Evolutionary conservation across 2,113 vertebrate species (phyloP).

Genomic region (Otus sunia): DNA sequence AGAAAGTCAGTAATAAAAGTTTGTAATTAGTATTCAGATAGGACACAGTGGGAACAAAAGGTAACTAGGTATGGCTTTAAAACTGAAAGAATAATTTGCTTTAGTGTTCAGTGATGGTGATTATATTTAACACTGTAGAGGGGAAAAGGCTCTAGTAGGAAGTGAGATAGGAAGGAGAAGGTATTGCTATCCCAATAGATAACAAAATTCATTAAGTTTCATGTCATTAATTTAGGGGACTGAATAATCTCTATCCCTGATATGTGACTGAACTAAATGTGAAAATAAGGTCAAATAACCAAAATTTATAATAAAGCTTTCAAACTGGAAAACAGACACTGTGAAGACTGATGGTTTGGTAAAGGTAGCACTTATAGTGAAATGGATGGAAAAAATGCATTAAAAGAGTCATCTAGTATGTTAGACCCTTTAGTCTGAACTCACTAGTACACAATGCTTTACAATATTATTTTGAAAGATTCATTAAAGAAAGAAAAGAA

Average conservation of each 20-base stretch:
- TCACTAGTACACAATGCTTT: background rate
- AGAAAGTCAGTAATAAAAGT: background rate
- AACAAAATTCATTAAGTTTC: background rate
- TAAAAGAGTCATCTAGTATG: background rate
- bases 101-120: background rate
- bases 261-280: background rate
- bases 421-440: background rate
- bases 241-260: background rate
- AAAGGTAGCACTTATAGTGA: background rate
- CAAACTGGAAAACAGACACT: background rate
- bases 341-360: background rate
- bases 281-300: background rate
- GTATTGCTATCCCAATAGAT: background rate
- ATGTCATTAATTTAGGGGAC: background rate
- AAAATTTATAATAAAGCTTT: background rate
- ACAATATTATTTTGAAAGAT: background rate
- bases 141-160: background rate
- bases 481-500: background rate
- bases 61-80: background rate
- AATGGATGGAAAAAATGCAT: background rate
- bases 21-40: background rate
- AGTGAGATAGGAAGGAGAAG: background rate
- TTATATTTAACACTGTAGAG: background rate
- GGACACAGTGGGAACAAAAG: background rate
- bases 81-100: background rate